Evolutionary conservation across 2,888 invertebrate genomes (phyloP).

Genomic region (Hypsopygia costalis): DNA sequence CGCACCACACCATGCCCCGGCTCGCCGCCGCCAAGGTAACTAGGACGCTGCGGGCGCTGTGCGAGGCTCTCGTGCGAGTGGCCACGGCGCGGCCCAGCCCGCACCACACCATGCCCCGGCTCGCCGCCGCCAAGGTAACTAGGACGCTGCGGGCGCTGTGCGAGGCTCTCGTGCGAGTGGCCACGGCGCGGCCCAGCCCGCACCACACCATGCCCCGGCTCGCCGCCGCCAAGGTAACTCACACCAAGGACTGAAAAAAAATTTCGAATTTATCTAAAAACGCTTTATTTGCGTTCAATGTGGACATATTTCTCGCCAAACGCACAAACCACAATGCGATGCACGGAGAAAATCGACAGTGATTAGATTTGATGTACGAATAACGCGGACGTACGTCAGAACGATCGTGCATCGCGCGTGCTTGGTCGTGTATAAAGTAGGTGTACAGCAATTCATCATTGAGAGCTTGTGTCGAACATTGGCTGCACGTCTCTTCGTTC

Average conservation of each 20-base stretch:
- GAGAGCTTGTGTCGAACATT: no score
- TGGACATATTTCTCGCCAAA: no score
- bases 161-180: constrained; percentile 78
- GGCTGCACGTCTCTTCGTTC: no score
- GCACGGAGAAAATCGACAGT: no score
- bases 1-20: constrained; percentile 74
- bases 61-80: constrained; percentile 79
- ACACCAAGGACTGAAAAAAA: constrained; percentile 62
- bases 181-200: constrained; percentile 70
- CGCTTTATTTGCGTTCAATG: no score
- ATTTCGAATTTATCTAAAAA: no score
- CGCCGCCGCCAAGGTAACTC: constrained; percentile 71
- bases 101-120: constrained; percentile 74
- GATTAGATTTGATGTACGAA: no score
- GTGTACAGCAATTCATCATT: no score
- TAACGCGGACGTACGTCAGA: no score
- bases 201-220: constrained; percentile 74
- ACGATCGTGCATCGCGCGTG: no score
- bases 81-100: constrained; percentile 72
- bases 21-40: constrained; percentile 73
- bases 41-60: constrained; percentile 61
- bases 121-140: constrained; percentile 71
- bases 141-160: constrained; percentile 68
- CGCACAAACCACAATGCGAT: no score
- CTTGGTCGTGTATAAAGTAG: no score